Evolutionary conservation across 2,888 invertebrate genomes (phyloP).

Genomic region (Agrypnus murinus): DNA sequence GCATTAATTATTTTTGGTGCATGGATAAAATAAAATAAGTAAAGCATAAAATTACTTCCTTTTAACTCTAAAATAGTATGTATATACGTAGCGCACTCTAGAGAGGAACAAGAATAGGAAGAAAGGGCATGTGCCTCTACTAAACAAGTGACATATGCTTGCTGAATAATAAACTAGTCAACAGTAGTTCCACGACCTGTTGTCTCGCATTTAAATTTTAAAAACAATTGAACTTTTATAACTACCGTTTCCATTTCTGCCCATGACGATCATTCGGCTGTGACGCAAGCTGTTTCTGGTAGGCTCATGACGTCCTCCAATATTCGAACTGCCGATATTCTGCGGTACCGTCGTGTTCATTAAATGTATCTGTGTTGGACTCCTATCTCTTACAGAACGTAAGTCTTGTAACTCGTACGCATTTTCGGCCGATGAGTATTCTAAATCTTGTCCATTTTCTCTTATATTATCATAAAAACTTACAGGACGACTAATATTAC

Average conservation of each 20-base stretch:
- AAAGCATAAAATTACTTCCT: conserved; percentile 46
- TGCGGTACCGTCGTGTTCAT: conserved; percentile 81
- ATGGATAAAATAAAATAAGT: conserved; percentile 38
- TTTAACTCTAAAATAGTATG: not conserved
- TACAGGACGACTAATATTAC: conserved; percentile 66
- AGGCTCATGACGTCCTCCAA: conserved; percentile 80
- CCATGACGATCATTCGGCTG: conserved; percentile 81
- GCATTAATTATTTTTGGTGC: conserved; percentile 38
- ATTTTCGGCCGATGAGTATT: conserved; percentile 42
- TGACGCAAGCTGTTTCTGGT: conserved; percentile 81
- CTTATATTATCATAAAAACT: conserved; percentile 71
- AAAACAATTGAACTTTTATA: conserved; percentile 1
- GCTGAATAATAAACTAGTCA: conserved; percentile 16
- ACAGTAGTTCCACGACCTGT: conserved; percentile 21
- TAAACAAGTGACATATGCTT: conserved; percentile 20
- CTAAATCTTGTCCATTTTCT: conserved; percentile 47
- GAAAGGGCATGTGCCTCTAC: conserved; percentile 28
- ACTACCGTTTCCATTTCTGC: conserved; percentile 74
- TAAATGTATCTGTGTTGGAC: conserved; percentile 73
- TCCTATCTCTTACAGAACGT: conserved; percentile 49
- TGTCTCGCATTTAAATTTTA: not conserved
- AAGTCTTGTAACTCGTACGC: conserved; percentile 38
- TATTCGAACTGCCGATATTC: conserved; percentile 77
- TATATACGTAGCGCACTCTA: too few relatives aligned
- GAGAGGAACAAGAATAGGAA: conserved; percentile 28